phyloP scores from a whole-genome alignment of 2,113 vertebrate species.

The Pardalotus punctatus region DNA sequence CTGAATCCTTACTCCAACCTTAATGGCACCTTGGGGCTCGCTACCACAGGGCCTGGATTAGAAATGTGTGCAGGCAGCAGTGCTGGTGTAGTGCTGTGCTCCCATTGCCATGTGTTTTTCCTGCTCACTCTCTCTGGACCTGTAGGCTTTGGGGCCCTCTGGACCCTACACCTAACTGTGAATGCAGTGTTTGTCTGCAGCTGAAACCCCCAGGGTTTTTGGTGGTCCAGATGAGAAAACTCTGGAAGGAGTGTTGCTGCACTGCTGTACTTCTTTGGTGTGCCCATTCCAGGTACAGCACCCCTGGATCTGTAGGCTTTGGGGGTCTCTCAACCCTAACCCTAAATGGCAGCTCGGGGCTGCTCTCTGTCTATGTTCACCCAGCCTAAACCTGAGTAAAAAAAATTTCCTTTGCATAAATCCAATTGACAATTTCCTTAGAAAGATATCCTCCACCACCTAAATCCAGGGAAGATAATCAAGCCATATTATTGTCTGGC shows the following conservation, averaged over 20 bases:
- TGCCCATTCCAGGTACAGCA: not conserved
- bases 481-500: not conserved
- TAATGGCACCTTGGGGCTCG: too few species aligned
- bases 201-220: not conserved
- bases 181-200: not conserved
- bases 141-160: not conserved
- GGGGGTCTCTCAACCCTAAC: not conserved
- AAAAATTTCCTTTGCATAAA: not conserved
- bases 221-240: not conserved
- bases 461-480: slow-evolving; percentile 14
- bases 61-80: not conserved
- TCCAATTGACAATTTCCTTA: not conserved
- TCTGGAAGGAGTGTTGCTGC: not conserved
- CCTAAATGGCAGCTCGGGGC: not conserved
- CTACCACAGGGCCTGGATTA: too few species aligned
- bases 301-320: not conserved
- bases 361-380: not conserved
- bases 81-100: not conserved
- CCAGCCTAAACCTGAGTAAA: not conserved
- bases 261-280: not conserved
- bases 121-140: not conserved
- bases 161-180: not conserved
- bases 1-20: not conserved
- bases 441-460: slow-evolving; percentile 12
- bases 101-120: not conserved